These are phyloP conservation scores for Delichon dasypus DNA, from an alignment of 2,797 vertebrate genomes.

Conservation along the genomic window DNA sequence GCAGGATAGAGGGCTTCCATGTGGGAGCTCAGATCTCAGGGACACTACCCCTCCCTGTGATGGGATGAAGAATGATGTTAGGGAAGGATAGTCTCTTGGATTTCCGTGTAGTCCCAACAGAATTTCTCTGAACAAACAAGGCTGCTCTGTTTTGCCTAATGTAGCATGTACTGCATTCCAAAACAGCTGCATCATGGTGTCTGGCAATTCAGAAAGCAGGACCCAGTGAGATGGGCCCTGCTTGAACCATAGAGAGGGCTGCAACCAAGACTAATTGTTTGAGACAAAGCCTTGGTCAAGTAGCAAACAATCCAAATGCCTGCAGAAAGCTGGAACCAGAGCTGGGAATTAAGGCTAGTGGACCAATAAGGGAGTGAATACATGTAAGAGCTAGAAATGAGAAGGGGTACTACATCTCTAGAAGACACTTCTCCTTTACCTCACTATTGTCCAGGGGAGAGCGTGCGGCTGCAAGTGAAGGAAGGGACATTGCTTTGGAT, in stretches of 20 bases:
- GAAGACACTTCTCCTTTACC: not conserved
- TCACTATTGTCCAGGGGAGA: not conserved
- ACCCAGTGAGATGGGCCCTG: not conserved
- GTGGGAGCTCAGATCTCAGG: not conserved
- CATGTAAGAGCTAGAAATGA: not conserved
- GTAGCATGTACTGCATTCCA: not conserved
- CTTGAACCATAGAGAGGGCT: not conserved
- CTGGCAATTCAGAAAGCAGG: not conserved
- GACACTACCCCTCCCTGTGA: not conserved
- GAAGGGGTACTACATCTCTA: not conserved
- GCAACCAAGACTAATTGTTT: not conserved
- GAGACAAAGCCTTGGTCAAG: not conserved
- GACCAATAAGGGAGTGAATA: fast-evolving
- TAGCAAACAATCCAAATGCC: not conserved
- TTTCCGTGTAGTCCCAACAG: not conserved
- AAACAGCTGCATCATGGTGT: not conserved
- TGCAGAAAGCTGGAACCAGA: not conserved
- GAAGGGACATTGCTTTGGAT: not conserved
- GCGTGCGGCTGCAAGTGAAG: not conserved
- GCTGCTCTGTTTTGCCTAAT: not conserved
- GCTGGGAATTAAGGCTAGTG: not conserved
- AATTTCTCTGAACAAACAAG: not conserved
- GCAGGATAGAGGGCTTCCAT: not conserved
- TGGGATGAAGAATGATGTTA: not conserved
- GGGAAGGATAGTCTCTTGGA: not conserved